phyloP scores from a whole-genome alignment of 64 coral and sea anemone genomes.

The Actinia equina region DNA sequence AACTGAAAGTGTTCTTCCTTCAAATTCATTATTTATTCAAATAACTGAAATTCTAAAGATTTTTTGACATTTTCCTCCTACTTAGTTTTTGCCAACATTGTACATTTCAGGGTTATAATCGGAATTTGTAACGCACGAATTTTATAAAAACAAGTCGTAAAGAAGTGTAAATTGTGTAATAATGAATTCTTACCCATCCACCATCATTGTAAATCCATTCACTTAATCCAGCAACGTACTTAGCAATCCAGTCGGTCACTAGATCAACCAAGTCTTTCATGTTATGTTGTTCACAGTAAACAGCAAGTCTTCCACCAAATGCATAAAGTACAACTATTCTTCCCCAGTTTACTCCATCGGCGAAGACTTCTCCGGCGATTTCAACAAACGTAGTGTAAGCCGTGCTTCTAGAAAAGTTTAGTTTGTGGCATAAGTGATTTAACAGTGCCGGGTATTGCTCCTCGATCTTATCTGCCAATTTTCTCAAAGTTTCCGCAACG shows the following conservation, averaged over 20 bases:
- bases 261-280: conserved; percentile 86
- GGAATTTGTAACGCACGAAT: not conserved
- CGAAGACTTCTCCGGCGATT: conserved; percentile 93
- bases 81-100: not conserved
- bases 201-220: conserved; percentile 95
- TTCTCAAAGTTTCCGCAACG: conserved; percentile 87
- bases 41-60: conserved; percentile 13
- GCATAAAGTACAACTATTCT: conserved; percentile 96
- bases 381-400: conserved; percentile 86
- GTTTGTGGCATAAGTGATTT: conserved; percentile 88
- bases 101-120: not conserved
- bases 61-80: conserved; percentile 3
- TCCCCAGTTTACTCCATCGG: conserved; percentile 97
- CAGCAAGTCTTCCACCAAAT: conserved; percentile 89
- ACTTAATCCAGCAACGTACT: conserved; percentile 68
- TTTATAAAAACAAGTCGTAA: not conserved
- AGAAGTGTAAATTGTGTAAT: not conserved
- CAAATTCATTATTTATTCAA: not conserved
- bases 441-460: conserved; percentile 74
- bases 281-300: conserved; percentile 86
- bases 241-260: conserved; percentile 77
- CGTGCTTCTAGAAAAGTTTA: conserved; percentile 78
- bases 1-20: conserved; percentile 8
- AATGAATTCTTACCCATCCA: conserved; percentile 87
- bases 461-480: conserved; percentile 97